phyloP scores from a whole-genome alignment of 2,888 invertebrate genomes.

The Micropterix aruncella region DNA sequence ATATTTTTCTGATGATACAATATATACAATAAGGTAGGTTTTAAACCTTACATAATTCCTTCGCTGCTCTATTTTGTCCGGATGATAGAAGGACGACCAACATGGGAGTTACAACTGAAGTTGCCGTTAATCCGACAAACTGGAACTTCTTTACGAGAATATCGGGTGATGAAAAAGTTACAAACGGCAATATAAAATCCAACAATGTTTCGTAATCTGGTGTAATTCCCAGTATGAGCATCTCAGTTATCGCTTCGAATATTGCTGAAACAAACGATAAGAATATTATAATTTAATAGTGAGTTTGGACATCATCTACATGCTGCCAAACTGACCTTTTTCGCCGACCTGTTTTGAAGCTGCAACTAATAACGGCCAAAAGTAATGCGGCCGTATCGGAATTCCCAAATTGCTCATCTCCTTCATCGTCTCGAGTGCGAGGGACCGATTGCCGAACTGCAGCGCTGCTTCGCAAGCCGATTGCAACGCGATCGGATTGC shows the following conservation, averaged over 20 bases:
- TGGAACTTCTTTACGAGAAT: slow-evolving; percentile 34
- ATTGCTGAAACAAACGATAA: slow-evolving; percentile 25
- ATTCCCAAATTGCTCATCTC: slow-evolving; percentile 27
- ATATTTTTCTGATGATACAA: too few species aligned
- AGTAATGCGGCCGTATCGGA: slow-evolving; percentile 43
- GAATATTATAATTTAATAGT: not conserved
- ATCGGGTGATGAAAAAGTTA: slow-evolving; percentile 33
- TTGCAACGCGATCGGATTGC: slow-evolving; percentile 34
- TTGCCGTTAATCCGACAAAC: slow-evolving; percentile 24
- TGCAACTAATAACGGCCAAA: slow-evolving; percentile 47
- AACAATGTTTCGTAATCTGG: slow-evolving; percentile 43
- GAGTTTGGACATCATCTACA: not conserved
- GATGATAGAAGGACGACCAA: slow-evolving; percentile 29
- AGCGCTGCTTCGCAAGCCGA: slow-evolving; percentile 40
- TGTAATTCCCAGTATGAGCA: slow-evolving; percentile 35
- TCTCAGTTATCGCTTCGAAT: slow-evolving; percentile 34
- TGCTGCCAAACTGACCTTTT: too few species aligned
- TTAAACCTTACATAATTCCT: slow-evolving; percentile 37
- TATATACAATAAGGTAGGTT: too few species aligned
- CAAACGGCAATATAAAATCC: slow-evolving; percentile 38
- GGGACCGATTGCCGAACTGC: slow-evolving; percentile 25
- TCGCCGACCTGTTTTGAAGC: slow-evolving; percentile 36
- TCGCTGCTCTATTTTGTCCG: slow-evolving; percentile 29
- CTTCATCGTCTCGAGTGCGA: slow-evolving; percentile 30
- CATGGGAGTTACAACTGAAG: slow-evolving; percentile 29